Evolutionary conservation across 2,888 invertebrate species (phyloP).

Genomic region (Hipparchia semele): DNA sequence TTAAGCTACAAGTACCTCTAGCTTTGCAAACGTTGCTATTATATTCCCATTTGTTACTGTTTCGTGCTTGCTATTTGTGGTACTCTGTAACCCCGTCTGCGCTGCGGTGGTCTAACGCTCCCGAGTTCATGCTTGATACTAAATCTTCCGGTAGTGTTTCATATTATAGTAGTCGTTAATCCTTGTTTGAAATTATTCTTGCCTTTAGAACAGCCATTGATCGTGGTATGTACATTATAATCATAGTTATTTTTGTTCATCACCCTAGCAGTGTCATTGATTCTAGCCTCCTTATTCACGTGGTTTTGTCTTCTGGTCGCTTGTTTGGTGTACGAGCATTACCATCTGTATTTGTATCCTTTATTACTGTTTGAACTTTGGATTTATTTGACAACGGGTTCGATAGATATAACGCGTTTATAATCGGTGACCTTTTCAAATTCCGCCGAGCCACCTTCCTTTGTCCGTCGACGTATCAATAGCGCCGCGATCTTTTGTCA

Average conservation of each 20-base stretch:
- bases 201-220: neutral
- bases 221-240: too few species aligned
- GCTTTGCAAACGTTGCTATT: too few species aligned
- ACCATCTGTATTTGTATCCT: too few species aligned
- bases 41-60: too few species aligned
- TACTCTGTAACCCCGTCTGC: neutral
- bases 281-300: too few species aligned
- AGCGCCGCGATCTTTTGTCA: slow-evolving; percentile 44
- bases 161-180: slow-evolving; percentile 16
- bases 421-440: slow-evolving; percentile 44
- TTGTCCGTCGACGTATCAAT: slow-evolving; percentile 48
- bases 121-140: neutral
- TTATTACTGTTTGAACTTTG: neutral
- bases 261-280: too few species aligned
- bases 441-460: slow-evolving; percentile 36
- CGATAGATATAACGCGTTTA: slow-evolving; percentile 39
- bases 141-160: slow-evolving; percentile 5
- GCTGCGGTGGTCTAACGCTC: neutral
- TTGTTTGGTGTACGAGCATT: too few species aligned
- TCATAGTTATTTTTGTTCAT: too few species aligned
- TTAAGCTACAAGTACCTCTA: too few species aligned
- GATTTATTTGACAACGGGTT: slow-evolving; percentile 1
- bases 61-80: slow-evolving; percentile 2
- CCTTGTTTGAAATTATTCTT: slow-evolving; percentile 3
- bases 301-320: too few species aligned